These are phyloP conservation scores for Crenuchus spilurus DNA, from an alignment of 2,797 vertebrate species.

Conservation along the genomic window DNA sequence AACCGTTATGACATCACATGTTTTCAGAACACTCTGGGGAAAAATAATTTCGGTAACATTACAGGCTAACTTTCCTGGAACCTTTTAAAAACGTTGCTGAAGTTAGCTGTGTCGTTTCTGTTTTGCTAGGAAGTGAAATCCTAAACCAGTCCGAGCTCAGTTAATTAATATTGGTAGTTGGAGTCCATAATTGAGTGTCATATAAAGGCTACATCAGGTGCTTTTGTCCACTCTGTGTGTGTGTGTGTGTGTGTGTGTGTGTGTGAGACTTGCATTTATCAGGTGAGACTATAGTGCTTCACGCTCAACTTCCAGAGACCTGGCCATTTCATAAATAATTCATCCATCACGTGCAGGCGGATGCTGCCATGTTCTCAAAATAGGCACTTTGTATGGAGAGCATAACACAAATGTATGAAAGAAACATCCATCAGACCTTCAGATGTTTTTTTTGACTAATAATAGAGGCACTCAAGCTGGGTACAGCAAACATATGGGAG, in stretches of 20 bases:
- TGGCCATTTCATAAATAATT: constrained; percentile 32
- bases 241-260: background rate
- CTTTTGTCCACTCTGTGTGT: constrained; percentile 38
- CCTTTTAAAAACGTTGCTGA: too few species aligned
- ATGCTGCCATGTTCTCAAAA: constrained; percentile 12
- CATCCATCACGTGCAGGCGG: constrained; percentile 25
- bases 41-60: too few species aligned
- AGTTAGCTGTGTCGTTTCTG: too few species aligned
- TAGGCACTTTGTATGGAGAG: constrained; percentile 4
- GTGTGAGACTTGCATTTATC: constrained; percentile 19
- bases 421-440: background rate
- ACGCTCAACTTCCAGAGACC: constrained; percentile 23
- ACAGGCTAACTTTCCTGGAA: too few species aligned
- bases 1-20: too few species aligned
- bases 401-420: constrained; percentile 1
- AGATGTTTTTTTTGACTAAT: constrained; percentile 1
- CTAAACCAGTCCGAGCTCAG: too few species aligned
- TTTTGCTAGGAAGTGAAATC: too few species aligned
- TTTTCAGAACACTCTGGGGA: too few species aligned
- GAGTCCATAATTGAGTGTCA: too few species aligned
- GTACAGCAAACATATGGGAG: constrained; percentile 8
- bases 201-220: constrained; percentile 17
- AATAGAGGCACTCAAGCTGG: constrained; percentile 4
- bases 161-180: too few species aligned
- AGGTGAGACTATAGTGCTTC: constrained; percentile 35